These are phyloP conservation scores for Monochamus alternatus DNA, from an alignment of 2,888 invertebrate species.

Conservation along the genomic window DNA sequence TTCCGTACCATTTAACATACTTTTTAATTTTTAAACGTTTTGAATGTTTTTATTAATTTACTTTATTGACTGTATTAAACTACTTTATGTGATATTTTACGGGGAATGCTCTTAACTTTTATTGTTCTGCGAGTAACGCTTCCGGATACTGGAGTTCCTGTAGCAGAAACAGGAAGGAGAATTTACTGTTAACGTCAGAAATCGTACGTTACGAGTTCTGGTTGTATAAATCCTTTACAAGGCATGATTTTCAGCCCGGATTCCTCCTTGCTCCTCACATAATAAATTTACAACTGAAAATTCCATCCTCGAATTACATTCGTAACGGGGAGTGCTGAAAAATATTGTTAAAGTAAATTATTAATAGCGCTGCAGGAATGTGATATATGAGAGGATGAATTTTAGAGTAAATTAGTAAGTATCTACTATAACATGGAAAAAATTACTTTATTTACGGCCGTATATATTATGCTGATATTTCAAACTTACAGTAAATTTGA, in stretches of 20 bases:
- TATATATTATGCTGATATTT: no score
- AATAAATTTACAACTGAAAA: constrained; percentile 4
- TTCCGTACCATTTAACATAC: no score
- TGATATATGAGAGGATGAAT: no score
- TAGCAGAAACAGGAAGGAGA: constrained; percentile 5
- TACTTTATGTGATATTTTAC: constrained; percentile 1
- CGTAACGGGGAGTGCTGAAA: neutral
- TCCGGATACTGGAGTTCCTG: constrained; percentile 3
- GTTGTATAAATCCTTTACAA: constrained; percentile 10
- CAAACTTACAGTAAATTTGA: no score
- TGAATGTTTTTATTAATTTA: no score
- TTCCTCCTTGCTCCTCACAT: neutral
- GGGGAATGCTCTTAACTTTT: constrained; percentile 2
- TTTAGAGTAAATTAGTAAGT: no score
- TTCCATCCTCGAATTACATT: constrained; percentile 1
- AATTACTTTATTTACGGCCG: no score
- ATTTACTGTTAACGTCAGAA: constrained; percentile 12
- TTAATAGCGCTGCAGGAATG: neutral
- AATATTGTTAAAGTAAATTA: neutral
- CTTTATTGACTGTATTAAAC: neutral
- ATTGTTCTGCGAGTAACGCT: constrained; percentile 3
- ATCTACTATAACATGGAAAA: no score
- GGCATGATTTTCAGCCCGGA: neutral
- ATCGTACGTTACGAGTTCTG: constrained; percentile 4
- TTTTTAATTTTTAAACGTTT: no score